Evolutionary conservation across 2,797 vertebrate species (phyloP).

Genomic region (Hirundo rustica): DNA sequence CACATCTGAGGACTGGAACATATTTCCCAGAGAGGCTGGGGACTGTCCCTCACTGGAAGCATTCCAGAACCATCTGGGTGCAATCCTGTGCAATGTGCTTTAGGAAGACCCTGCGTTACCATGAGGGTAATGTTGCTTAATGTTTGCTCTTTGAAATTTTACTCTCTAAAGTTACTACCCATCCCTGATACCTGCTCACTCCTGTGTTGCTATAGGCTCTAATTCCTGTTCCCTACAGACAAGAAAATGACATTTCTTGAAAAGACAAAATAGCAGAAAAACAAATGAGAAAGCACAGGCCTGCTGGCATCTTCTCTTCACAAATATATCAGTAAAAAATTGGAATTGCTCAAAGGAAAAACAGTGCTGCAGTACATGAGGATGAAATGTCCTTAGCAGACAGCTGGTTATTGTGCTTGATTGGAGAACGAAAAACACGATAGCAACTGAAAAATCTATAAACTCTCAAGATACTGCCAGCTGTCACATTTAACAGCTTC

Average conservation of each 20-base stretch:
- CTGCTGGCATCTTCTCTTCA: background rate
- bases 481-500: conserved; percentile 14
- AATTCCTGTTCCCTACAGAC: background rate
- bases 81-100: background rate
- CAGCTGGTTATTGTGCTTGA: conserved; percentile 5
- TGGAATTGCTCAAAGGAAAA: background rate
- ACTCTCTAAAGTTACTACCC: background rate
- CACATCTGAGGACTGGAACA: background rate
- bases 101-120: background rate
- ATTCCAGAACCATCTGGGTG: background rate
- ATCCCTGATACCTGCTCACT: background rate
- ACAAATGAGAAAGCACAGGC: background rate
- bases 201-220: background rate
- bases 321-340: background rate
- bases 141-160: background rate
- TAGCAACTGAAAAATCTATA: conserved; percentile 24
- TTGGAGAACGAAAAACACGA: background rate
- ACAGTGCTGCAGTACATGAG: background rate
- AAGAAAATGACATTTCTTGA: background rate
- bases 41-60: background rate
- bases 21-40: background rate
- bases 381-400: background rate
- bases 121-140: background rate
- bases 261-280: background rate
- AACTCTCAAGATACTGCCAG: background rate